Percentiles rank a stretch among this genome's conserved stretches.
Conservation (phyloP, 2,888 invertebrate genomes). For the Herminia tarsipennalis region DNA sequence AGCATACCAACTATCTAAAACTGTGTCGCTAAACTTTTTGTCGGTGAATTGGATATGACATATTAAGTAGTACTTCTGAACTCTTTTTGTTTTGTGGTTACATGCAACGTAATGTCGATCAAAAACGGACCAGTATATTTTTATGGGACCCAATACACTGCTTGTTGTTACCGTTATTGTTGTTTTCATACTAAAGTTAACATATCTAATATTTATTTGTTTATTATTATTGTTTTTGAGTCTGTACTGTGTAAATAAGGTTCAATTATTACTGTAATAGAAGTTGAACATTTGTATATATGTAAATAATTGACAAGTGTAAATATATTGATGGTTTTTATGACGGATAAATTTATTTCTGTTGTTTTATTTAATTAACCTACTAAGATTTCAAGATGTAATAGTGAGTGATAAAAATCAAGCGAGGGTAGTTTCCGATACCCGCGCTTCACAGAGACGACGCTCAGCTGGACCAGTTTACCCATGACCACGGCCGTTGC, state of each 20-base stretch:
- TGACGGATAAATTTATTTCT: slow-evolving; percentile 63
- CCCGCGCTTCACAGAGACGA: too few species aligned
- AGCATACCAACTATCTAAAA: too few species aligned
- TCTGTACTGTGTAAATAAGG: slow-evolving; percentile 63
- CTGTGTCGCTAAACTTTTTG: too few species aligned
- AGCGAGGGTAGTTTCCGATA: too few species aligned
- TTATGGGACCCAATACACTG: slow-evolving; percentile 48
- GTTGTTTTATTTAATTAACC: slow-evolving; percentile 55
- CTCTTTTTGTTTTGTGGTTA: too few species aligned
- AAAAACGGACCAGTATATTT: slow-evolving; percentile 33
- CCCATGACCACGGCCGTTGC: too few species aligned
- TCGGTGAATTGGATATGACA: too few species aligned
- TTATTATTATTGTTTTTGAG: slow-evolving; percentile 23
- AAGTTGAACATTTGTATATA: slow-evolving; percentile 69
- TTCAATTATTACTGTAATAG: slow-evolving; percentile 60
- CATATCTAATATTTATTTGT: slow-evolving; percentile 53
- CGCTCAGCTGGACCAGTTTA: too few species aligned
- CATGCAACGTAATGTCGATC: slow-evolving; percentile 24
- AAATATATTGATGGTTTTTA: slow-evolving; percentile 85
- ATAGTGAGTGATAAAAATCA: too few species aligned
- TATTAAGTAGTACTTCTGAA: too few species aligned
- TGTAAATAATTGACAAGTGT: slow-evolving; percentile 74
- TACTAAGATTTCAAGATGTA: background rate
- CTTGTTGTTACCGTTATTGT: slow-evolving; percentile 27
- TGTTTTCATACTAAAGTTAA: slow-evolving; percentile 40